phyloP scores from a whole-genome alignment of 2,113 vertebrate genomes.

The Nothoprocta pentlandii region DNA sequence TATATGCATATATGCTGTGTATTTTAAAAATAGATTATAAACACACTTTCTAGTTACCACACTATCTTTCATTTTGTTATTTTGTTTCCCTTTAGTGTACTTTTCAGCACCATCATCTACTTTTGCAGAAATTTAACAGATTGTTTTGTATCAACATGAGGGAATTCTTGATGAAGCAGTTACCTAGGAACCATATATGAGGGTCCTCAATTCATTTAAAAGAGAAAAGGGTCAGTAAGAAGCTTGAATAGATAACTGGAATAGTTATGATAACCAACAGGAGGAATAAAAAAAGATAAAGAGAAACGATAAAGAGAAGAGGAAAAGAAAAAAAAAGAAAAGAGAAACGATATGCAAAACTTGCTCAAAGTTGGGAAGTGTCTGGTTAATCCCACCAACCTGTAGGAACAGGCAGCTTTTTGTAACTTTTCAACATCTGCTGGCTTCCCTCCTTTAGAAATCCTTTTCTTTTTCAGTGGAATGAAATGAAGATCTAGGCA shows the following conservation, averaged over 20 bases:
- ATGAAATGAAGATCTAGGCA: neutral
- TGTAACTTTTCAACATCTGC: conserved; percentile 48
- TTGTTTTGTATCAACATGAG: neutral
- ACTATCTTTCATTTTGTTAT: neutral
- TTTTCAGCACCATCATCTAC: neutral
- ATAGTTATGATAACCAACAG: neutral
- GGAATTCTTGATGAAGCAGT: neutral
- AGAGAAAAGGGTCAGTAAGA: neutral
- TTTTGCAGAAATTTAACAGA: neutral
- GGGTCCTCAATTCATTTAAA: neutral
- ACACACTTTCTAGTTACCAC: neutral
- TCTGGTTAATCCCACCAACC: conserved; percentile 20
- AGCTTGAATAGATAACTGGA: neutral
- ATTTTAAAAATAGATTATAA: neutral
- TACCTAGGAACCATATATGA: neutral
- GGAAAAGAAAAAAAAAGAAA: neutral
- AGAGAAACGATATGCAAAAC: neutral
- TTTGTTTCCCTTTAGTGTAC: neutral
- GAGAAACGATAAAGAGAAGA: too few species aligned
- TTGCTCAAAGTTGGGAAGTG: neutral
- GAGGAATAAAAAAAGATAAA: neutral
- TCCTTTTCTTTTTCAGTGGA: neutral
- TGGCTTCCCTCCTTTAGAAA: conserved; percentile 14
- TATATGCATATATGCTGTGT: neutral
- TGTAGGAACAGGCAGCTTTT: neutral